Conservation (phyloP, 2,113 vertebrate species). For the Emydocephalus ijimae region DNA sequence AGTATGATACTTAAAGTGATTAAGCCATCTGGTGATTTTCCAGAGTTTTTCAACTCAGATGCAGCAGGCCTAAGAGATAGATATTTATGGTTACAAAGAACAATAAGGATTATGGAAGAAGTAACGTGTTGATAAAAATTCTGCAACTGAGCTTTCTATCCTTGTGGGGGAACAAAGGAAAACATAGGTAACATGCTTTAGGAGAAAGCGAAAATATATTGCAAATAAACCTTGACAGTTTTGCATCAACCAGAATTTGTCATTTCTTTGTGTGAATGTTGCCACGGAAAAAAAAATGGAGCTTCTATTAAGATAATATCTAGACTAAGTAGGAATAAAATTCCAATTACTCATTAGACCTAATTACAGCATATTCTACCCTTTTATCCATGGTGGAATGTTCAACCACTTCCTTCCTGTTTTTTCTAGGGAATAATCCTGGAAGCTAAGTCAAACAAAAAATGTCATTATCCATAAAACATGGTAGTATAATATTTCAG, state of each 20-base stretch:
- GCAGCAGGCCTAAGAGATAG: not conserved
- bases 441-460: not conserved
- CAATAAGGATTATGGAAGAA: not conserved
- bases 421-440: not conserved
- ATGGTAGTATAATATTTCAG: not conserved
- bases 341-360: not conserved
- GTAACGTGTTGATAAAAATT: not conserved
- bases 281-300: not conserved
- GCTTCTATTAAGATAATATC: not conserved
- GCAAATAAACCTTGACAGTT: too few relatives aligned
- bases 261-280: not conserved
- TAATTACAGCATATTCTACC: not conserved
- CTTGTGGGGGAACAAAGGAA: not conserved
- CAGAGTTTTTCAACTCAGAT: not conserved
- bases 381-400: not conserved
- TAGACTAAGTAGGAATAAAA: not conserved
- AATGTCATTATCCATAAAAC: not conserved
- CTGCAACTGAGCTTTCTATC: not conserved
- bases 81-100: not conserved
- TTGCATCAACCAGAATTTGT: not conserved
- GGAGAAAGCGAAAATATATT: not conserved
- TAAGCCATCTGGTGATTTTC: not conserved
- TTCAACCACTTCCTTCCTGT: not conserved
- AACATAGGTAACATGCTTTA: not conserved
- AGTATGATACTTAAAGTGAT: too few relatives aligned